Percentiles rank a stretch among this genome's conserved stretches.
Evolutionary conservation across 2,113 vertebrate genomes (phyloP).

Genomic region (Eira barbara): DNA sequence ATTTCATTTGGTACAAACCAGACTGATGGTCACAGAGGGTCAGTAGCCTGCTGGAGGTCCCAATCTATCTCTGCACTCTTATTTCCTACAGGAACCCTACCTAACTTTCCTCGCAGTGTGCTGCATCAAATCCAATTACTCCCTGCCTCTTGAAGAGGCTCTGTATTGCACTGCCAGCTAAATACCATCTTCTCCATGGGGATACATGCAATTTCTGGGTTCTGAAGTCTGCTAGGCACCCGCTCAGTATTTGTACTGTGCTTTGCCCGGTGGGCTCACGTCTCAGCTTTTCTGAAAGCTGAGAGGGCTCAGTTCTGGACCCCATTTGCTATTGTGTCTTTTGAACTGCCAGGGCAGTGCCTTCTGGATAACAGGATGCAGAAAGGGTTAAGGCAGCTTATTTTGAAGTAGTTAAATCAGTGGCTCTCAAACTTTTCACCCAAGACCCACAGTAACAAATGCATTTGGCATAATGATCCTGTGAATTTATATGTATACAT

Average conservation of each 20-base stretch:
- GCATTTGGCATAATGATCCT: not conserved
- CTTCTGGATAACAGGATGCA: not conserved
- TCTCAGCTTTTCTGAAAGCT: not conserved
- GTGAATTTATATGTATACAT: not conserved
- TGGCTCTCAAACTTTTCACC: not conserved
- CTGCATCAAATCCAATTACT: not conserved
- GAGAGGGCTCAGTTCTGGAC: not conserved
- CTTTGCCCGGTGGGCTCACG: not conserved
- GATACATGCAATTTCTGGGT: not conserved
- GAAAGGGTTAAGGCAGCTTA: not conserved
- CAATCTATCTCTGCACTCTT: not conserved
- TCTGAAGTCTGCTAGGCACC: not conserved
- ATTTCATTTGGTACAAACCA: not conserved
- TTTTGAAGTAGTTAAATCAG: not conserved
- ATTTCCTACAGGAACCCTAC: not conserved
- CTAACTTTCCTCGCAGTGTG: not conserved
- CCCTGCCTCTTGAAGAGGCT: not conserved
- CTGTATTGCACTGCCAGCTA: not conserved
- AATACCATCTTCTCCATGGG: not conserved
- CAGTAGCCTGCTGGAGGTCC: not conserved
- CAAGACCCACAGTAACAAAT: not conserved
- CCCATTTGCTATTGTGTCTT: not conserved
- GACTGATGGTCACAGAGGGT: not conserved
- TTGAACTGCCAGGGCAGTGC: rapidly evolving
- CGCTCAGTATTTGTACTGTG: not conserved